Conservation (phyloP, 2,888 invertebrate species). For the Biston stratarius region DNA sequence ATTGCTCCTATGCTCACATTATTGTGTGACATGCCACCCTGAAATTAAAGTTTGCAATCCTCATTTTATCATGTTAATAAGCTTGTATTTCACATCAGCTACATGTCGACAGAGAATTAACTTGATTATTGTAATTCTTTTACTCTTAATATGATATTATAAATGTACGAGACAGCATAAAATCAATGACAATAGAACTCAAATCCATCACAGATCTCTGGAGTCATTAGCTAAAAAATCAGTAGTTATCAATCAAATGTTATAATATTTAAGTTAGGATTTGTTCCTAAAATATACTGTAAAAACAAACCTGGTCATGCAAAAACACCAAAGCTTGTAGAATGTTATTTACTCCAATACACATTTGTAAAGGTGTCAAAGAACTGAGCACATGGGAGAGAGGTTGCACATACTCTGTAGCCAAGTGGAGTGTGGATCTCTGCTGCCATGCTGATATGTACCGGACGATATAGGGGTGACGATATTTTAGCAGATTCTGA, state of each 20-base stretch:
- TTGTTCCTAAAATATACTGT: background rate
- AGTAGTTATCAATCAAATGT: constrained; percentile 57
- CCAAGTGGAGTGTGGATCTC: constrained; percentile 91
- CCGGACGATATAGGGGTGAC: constrained; percentile 94
- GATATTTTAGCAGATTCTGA: constrained; percentile 93
- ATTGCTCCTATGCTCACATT: constrained; percentile 93
- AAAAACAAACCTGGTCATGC: constrained; percentile 89
- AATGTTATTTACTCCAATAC: constrained; percentile 93
- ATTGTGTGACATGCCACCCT: constrained; percentile 93
- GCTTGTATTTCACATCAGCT: too few relatives aligned
- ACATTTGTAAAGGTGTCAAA: constrained; percentile 92
- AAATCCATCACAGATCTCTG: too few relatives aligned
- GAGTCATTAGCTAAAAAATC: too few relatives aligned
- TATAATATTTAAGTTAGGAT: background rate
- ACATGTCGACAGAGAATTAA: too few relatives aligned
- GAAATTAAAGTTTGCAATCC: constrained; percentile 44
- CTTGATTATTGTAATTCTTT: too few relatives aligned
- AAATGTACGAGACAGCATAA: too few relatives aligned
- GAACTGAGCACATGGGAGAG: constrained; percentile 88
- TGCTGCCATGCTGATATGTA: constrained; percentile 94
- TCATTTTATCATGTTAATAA: too few relatives aligned
- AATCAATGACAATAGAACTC: too few relatives aligned
- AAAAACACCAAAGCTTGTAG: constrained; percentile 93
- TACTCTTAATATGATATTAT: too few relatives aligned
- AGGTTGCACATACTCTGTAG: constrained; percentile 94